Percentiles rank a stretch among this genome's conserved stretches.
Evolutionary conservation across 1,140 invertebrate genomes (phyloP).

Genomic region (Papilio polyxenes): DNA sequence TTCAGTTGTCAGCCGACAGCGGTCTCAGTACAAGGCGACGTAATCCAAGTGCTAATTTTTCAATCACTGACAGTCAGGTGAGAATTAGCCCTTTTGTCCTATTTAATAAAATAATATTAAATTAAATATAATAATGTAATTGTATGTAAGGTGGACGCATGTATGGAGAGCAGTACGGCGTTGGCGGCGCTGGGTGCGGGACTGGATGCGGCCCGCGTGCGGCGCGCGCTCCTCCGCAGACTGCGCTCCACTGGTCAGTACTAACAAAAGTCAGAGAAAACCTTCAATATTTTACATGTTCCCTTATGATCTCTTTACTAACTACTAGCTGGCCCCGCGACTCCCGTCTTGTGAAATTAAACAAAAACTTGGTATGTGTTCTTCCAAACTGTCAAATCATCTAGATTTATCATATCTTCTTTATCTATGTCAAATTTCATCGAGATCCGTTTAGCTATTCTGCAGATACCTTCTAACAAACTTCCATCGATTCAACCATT

Average conservation of each 20-base stretch:
- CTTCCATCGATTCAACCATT: too few relatives aligned
- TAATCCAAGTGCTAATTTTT: slow-evolving; percentile 56
- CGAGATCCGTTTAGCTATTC: too few relatives aligned
- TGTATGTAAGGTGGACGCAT: slow-evolving; percentile 73
- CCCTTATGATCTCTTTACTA: too few relatives aligned
- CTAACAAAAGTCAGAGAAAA: neutral
- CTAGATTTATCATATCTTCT: too few relatives aligned
- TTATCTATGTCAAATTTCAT: too few relatives aligned
- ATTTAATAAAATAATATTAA: neutral
- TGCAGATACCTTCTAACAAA: too few relatives aligned
- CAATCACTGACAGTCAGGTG: slow-evolving; percentile 63
- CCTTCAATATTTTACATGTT: too few relatives aligned
- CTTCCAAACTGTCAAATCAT: too few relatives aligned
- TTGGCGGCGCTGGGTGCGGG: slow-evolving; percentile 85
- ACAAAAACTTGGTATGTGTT: too few relatives aligned
- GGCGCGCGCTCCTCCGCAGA: slow-evolving; percentile 82
- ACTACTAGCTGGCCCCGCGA: too few relatives aligned
- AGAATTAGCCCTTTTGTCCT: slow-evolving; percentile 50
- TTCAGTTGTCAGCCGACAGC: slow-evolving; percentile 64
- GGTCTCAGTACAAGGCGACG: slow-evolving; percentile 57
- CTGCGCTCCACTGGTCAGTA: slow-evolving; percentile 80
- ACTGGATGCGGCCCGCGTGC: slow-evolving; percentile 85
- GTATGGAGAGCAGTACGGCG: slow-evolving; percentile 81
- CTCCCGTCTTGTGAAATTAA: too few relatives aligned
- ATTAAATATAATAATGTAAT: neutral